Evolutionary conservation across 2,888 invertebrate genomes (phyloP).

Genomic region (Odontocolon sp.): DNA sequence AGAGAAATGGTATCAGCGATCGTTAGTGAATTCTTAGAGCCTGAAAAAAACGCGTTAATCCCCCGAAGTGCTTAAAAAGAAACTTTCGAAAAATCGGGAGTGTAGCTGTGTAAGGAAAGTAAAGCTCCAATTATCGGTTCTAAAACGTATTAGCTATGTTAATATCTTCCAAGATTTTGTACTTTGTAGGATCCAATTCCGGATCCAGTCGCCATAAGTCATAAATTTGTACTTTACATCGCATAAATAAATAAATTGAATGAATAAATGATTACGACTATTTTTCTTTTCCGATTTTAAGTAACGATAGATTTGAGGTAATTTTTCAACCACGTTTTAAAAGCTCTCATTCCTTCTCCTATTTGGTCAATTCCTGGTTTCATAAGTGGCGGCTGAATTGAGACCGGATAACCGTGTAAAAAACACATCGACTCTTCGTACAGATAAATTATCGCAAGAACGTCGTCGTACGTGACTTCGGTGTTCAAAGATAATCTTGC

Average conservation of each 20-base stretch:
- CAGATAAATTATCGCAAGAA: conserved; percentile 68
- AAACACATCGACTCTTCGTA: conserved; percentile 66
- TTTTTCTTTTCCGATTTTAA: not conserved
- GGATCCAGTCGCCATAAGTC: no score
- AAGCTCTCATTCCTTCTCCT: conserved; percentile 40
- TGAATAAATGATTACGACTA: conserved; percentile 44
- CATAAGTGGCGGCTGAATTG: conserved; percentile 30
- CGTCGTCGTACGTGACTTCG: conserved; percentile 70
- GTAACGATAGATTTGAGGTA: conserved; percentile 21
- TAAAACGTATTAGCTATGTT: no score
- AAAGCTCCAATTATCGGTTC: no score
- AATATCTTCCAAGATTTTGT: no score
- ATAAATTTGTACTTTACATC: no score
- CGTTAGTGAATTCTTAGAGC: conserved; percentile 91
- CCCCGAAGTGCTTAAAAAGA: conserved; percentile 73
- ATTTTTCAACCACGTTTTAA: conserved; percentile 49
- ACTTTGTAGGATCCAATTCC: no score
- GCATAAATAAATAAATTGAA: not conserved
- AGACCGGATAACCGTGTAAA: conserved; percentile 39
- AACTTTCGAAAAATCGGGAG: not conserved
- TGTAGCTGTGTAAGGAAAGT: no score
- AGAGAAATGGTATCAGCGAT: conserved; percentile 89
- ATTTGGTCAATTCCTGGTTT: conserved; percentile 7
- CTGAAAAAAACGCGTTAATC: conserved; percentile 86
- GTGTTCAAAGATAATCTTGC: conserved; percentile 70